phyloP scores from a whole-genome alignment of 2,797 vertebrate species.

The Denticeps clupeoides region DNA sequence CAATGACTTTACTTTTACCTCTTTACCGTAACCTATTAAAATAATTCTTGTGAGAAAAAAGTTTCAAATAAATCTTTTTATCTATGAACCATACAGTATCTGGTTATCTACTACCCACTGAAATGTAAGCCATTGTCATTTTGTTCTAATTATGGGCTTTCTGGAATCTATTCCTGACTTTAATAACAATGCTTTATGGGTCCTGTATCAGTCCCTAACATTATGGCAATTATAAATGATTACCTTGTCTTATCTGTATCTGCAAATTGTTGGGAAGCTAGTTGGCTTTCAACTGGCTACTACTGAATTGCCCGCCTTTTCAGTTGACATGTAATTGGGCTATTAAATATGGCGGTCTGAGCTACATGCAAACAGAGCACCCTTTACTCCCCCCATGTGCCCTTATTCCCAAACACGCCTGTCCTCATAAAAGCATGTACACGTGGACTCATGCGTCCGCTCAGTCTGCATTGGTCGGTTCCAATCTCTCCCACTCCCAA shows the following conservation, averaged over 20 bases:
- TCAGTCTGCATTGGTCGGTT: background rate
- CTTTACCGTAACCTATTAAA: no score
- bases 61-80: no score
- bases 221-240: slow-evolving; percentile 12
- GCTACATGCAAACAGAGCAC: slow-evolving; percentile 4
- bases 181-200: background rate
- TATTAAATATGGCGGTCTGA: slow-evolving; percentile 20
- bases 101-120: background rate
- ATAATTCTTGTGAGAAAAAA: no score
- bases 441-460: background rate
- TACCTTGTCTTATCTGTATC: slow-evolving; percentile 15
- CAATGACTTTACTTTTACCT: no score
- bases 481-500: background rate
- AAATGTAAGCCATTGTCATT: background rate
- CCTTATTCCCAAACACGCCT: background rate
- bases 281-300: slow-evolving; percentile 4
- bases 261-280: slow-evolving; percentile 10
- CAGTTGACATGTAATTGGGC: slow-evolving; percentile 23
- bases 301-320: slow-evolving; percentile 10
- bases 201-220: background rate
- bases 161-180: background rate
- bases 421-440: no score
- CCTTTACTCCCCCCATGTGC: background rate
- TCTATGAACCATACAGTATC: background rate
- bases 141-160: background rate